These are phyloP conservation scores for Ptiloglossa arizonensis DNA, from an alignment of 1,140 invertebrate genomes.

Conservation along the genomic window DNA sequence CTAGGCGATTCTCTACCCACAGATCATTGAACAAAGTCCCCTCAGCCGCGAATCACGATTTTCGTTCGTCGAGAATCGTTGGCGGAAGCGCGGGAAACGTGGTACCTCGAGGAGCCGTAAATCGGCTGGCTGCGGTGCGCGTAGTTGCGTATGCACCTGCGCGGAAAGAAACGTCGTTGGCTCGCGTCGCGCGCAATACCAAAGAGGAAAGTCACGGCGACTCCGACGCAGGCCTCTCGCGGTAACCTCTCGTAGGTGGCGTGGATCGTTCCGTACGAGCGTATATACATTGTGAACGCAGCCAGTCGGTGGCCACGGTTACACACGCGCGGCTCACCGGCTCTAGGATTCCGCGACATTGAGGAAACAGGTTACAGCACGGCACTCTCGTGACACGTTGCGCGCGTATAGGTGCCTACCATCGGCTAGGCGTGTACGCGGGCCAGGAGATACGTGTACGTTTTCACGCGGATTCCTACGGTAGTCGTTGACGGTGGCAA, in stretches of 20 bases:
- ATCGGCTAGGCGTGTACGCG: too few relatives aligned
- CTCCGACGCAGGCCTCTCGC: background rate
- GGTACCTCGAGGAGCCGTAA: background rate
- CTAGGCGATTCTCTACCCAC: too few relatives aligned
- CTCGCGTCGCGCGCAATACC: background rate
- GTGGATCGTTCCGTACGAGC: conserved; percentile 1
- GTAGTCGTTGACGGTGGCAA: conserved; percentile 54
- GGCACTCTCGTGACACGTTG: background rate
- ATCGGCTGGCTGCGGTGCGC: too few relatives aligned
- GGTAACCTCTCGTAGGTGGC: conserved; percentile 28
- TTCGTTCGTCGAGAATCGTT: background rate
- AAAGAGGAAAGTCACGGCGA: conserved; percentile 8
- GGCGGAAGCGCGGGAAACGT: background rate
- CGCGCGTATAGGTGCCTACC: conserved; percentile 1
- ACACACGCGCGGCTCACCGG: background rate
- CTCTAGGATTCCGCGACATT: conserved; percentile 12
- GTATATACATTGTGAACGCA: conserved; percentile 17
- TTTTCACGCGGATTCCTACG: conserved; percentile 63
- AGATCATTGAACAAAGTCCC: too few relatives aligned
- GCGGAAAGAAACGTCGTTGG: background rate
- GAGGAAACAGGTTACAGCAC: conserved; percentile 35
- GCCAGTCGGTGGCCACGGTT: background rate
- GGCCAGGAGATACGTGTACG: conserved; percentile 34
- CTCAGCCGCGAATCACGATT: too few relatives aligned
- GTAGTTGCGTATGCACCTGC: conserved; percentile 26